Percentiles rank a stretch among this genome's conserved stretches.
phyloP scores from a whole-genome alignment of 37 sponge, comb jelly and placozoan species.

The Crambe crambe region DNA sequence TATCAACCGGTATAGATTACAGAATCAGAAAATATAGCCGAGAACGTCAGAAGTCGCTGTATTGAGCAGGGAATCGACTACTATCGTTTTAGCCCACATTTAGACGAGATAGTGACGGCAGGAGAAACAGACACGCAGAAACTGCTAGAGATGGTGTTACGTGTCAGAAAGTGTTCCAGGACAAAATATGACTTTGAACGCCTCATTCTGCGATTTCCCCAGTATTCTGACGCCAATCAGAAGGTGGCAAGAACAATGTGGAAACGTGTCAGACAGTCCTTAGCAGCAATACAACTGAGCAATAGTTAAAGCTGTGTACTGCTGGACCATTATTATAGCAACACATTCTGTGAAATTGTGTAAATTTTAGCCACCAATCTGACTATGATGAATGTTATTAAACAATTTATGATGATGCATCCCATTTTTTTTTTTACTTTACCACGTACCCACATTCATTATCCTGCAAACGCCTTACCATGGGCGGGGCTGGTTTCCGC shows the following conservation, averaged over 20 bases:
- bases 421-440: too few species aligned
- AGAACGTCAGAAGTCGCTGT: slow-evolving; percentile 49
- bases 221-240: slow-evolving; percentile 7
- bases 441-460: too few species aligned
- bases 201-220: slow-evolving; percentile 12
- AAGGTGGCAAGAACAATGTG: too few species aligned
- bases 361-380: too few species aligned
- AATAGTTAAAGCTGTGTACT: too few species aligned
- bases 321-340: too few species aligned
- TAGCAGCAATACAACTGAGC: too few species aligned
- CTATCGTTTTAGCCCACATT: slow-evolving; percentile 38
- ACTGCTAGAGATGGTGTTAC: slow-evolving; percentile 31
- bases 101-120: slow-evolving; percentile 28
- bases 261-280: too few species aligned
- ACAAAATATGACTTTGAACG: background rate
- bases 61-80: slow-evolving; percentile 47
- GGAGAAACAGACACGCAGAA: slow-evolving; percentile 32
- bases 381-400: too few species aligned
- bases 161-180: slow-evolving; percentile 9
- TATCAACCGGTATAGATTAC: slow-evolving; percentile 12
- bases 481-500: background rate
- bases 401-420: too few species aligned
- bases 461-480: too few species aligned
- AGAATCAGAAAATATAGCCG: slow-evolving; percentile 9
- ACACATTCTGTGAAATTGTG: too few species aligned